A percentile compares a stretch with the other conserved stretches of the same genome.
Evolutionary conservation across 2,888 invertebrate genomes (phyloP).

Genomic region (Matsumyia berberina): DNA sequence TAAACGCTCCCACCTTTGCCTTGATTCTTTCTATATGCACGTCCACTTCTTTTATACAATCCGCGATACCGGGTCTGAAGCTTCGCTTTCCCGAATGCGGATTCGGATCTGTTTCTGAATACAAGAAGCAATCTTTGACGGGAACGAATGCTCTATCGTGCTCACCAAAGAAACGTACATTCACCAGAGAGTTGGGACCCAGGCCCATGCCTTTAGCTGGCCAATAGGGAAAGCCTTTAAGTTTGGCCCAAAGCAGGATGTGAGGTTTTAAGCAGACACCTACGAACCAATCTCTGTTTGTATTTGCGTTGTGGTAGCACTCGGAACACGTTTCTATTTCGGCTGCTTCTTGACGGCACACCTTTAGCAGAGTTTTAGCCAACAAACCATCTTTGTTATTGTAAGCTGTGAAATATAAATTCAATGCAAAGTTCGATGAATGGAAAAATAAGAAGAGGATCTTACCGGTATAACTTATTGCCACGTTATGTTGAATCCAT

Average conservation of each 20-base stretch:
- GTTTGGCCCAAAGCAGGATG: conserved; percentile 96
- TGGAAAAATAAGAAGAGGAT: conserved; percentile 74
- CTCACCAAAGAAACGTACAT: conserved; percentile 97
- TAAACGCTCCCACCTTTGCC: conserved; percentile 89
- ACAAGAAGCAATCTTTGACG: conserved; percentile 92
- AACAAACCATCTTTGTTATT: conserved; percentile 91
- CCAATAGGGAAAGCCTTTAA: conserved; percentile 98
- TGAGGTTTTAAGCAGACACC: conserved; percentile 96
- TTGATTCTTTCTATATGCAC: conserved; percentile 90
- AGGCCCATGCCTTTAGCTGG: conserved; percentile 95
- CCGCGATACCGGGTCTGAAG: conserved; percentile 86
- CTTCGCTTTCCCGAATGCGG: conserved; percentile 81
- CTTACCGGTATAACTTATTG: conserved; percentile 95
- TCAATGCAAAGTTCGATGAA: conserved; percentile 1
- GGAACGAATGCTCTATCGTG: conserved; percentile 97
- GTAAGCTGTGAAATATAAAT: conserved; percentile 85
- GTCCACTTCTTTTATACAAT: conserved; percentile 90
- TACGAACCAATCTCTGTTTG: conserved; percentile 94
- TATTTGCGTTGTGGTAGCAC: conserved; percentile 94
- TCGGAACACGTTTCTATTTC: conserved; percentile 97
- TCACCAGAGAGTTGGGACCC: conserved; percentile 89
- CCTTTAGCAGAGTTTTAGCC: conserved; percentile 92
- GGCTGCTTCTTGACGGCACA: conserved; percentile 94
- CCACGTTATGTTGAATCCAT: conserved; percentile 97
- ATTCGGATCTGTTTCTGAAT: conserved; percentile 91